phyloP scores from a whole-genome alignment of 1,140 invertebrate species.

The Asobara japonica region DNA sequence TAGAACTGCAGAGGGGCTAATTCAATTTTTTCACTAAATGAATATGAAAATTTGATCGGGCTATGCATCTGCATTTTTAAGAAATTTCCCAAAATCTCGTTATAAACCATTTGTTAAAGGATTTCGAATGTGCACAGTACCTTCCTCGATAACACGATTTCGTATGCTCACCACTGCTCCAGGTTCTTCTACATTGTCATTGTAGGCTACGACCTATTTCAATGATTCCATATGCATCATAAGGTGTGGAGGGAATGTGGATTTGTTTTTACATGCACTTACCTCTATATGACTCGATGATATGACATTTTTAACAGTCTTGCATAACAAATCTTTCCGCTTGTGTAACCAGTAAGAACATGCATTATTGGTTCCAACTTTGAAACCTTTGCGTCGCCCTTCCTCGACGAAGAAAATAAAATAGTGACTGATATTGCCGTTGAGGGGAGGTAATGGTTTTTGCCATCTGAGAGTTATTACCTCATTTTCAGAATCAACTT shows the following conservation, averaged over 20 bases:
- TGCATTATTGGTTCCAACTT: neutral
- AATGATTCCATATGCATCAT: too few species aligned
- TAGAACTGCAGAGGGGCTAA: too few species aligned
- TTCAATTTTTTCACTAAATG: too few species aligned
- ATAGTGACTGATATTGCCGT: slow-evolving; percentile 35
- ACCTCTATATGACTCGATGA: slow-evolving; percentile 25
- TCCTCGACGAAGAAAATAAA: neutral
- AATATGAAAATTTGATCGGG: too few species aligned
- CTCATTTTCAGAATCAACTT: slow-evolving; percentile 4
- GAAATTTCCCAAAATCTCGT: too few species aligned
- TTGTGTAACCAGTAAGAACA: too few species aligned
- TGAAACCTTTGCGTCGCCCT: neutral
- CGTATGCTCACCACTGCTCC: neutral
- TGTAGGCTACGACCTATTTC: slow-evolving; percentile 37
- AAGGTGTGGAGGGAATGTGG: too few species aligned
- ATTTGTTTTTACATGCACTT: too few species aligned
- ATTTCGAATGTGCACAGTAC: too few species aligned
- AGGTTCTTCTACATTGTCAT: slow-evolving; percentile 29
- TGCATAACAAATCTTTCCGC: slow-evolving; percentile 40
- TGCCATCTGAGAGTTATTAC: slow-evolving; percentile 39
- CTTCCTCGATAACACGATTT: neutral
- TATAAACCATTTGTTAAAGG: too few species aligned
- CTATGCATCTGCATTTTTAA: too few species aligned
- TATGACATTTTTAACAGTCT: neutral
- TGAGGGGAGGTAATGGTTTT: slow-evolving; percentile 33